Evolutionary conservation across 2,888 invertebrate genomes (phyloP), one percentile per base, ranked within the genome.

Genomic region (Nephrotoma guestfalica): DNA sequence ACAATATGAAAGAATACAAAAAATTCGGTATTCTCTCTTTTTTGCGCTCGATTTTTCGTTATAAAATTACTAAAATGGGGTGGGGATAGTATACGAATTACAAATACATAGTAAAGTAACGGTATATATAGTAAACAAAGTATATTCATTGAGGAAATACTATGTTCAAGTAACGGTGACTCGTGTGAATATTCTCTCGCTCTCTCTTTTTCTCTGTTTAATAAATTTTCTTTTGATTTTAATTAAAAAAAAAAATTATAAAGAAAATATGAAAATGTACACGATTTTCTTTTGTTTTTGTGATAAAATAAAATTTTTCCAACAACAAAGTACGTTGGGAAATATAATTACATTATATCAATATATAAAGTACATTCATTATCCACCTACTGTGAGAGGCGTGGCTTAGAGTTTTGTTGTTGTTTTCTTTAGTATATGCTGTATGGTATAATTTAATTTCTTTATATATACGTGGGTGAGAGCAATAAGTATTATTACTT

Each of bases 351-450:
- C 71, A 71, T 71, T 71, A 71, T 71, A 30, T 71, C 71, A 71
- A 71, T 71, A 71, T 30, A 71, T 30, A 71, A 71, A 71, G 71
- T 71, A 84, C 42, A 84, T 84, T 84, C 84, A 84, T 84, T 84
- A 84, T 84, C 84, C 84, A 84, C 84, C 84, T 84, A 84, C 84
- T 84, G 41, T 84, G 42, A 41, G 41, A 84, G 84, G 84, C 84
- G 84, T 84, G 84, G 84, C 84, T 84, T 84, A 84, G 40, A n/a
- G 11, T 13, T 57, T 6, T 11, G 4, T 71, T 71, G 30, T 71
- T 71, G 71, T 71, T 71, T 18, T 71, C 30, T 71, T 71, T 30
- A 30, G 71, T 71, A 71, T 15, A 15, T 51, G 13, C 18, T 30
- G 2, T 30, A 30, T 30, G 30, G 30, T 30, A 18, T 71, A 30